Evolutionary conservation across 2,888 invertebrate genomes (phyloP), one percentile per base, ranked within the genome.

Genomic region (Agelastica alni): DNA sequence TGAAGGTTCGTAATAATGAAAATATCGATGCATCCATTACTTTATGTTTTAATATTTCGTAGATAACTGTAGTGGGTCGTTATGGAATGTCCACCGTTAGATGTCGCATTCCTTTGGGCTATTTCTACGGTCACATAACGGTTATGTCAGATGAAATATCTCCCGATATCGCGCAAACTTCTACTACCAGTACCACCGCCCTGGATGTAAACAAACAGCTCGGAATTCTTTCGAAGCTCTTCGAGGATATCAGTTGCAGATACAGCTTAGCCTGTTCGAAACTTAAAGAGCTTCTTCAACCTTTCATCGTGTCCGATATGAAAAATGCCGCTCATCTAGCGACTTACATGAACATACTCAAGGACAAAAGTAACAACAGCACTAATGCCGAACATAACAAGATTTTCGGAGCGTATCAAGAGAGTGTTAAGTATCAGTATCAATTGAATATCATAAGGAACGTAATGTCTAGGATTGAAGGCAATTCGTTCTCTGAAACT

Each of bases 61-160:
- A 91, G 90, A 90, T 95, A 57, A 95, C 94, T 22, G 91, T 91
- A 1, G 92, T 94, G 63, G 95, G 94, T 6, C 84, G 93, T 7
- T 93, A 93, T 71, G 94, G 94, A 37, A 93, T 93, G 89, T 89
- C 92, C 16, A 89, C 93, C 0, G 90, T 92, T 49, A 86, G 92
- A 64, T 93, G 93, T 69, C 88, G 91, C 78, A 93, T 96, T 59
- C 93, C 95, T 0, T 80, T 95, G 28, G 96, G 95, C n/a, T 88
- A 89, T 77, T 96, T 95, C 77, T 96, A 92, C 73, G 96, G 96
- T 0, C 94, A 95, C 75, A 85, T 92, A 31, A 86, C 91, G 2
- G 84, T 91, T 53, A 79, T 93, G 42, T 80, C 80, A 0, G 80
- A 80, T 49, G 80, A 81, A 69, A 73, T 79, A 58, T 16, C 18